phyloP scores from a whole-genome alignment of 2,888 invertebrate species.

The Xanthia icteritia region DNA sequence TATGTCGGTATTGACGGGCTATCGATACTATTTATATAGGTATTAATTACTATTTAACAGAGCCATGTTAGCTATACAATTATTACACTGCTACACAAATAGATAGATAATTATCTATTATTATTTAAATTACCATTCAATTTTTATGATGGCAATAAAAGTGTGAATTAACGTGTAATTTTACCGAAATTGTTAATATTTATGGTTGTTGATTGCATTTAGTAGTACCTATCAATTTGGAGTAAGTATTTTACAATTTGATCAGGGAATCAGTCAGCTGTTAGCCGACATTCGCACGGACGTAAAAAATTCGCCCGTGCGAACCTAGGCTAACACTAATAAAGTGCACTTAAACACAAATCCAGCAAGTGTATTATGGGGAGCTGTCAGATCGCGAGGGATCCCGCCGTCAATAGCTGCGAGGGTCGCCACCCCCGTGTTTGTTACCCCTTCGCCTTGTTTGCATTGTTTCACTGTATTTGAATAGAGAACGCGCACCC shows the following conservation, averaged over 20 bases:
- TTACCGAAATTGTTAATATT: slow-evolving; percentile 11
- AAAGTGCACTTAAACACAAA: slow-evolving; percentile 80
- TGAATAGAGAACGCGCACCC: slow-evolving; percentile 82
- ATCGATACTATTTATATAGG: slow-evolving; percentile 17
- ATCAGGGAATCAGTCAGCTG: too few species aligned
- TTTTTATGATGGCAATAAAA: slow-evolving; percentile 20
- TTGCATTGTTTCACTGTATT: slow-evolving; percentile 88
- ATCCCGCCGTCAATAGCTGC: slow-evolving; percentile 77
- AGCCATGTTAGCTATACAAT: background rate
- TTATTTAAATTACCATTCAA: slow-evolving; percentile 32
- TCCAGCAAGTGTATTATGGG: slow-evolving; percentile 79
- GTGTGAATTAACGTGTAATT: slow-evolving; percentile 7
- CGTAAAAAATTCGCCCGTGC: too few species aligned
- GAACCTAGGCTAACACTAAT: slow-evolving; percentile 64
- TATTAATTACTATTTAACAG: slow-evolving; percentile 1
- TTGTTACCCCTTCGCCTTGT: slow-evolving; percentile 85
- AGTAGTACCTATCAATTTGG: too few species aligned
- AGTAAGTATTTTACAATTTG: too few species aligned
- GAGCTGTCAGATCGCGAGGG: slow-evolving; percentile 81
- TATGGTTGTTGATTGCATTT: background rate
- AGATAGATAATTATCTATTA: slow-evolving; percentile 14
- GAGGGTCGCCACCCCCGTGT: slow-evolving; percentile 84
- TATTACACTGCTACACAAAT: slow-evolving; percentile 4
- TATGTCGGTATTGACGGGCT: background rate
- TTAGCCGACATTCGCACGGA: too few species aligned